phyloP scores from a whole-genome alignment of 2,797 vertebrate species.

The Picus viridis region DNA sequence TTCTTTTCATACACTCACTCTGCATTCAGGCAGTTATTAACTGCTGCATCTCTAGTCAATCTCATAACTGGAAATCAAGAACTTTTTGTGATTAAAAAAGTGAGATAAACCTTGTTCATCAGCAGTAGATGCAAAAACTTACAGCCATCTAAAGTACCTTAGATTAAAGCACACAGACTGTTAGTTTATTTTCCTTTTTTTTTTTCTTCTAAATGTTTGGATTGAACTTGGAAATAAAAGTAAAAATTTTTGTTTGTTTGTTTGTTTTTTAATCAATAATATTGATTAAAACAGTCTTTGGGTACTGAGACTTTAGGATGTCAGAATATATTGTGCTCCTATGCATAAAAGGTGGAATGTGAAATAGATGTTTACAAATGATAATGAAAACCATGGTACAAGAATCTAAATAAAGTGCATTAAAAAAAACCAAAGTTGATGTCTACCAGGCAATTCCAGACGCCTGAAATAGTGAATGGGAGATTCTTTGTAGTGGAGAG shows the following conservation, averaged over 20 bases:
- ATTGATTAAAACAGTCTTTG: not conserved
- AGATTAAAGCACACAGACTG: not conserved
- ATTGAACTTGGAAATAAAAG: not conserved
- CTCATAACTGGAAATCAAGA: not conserved
- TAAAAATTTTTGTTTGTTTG: not conserved
- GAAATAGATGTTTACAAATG: not conserved
- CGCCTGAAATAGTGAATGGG: not conserved
- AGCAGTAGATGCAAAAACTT: not conserved
- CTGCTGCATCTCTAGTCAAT: not conserved
- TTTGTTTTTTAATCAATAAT: not conserved
- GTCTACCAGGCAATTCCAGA: not conserved
- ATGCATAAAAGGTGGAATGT: not conserved
- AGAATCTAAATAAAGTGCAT: not conserved
- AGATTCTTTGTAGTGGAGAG: not conserved
- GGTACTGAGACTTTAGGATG: not conserved
- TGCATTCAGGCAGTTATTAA: not conserved
- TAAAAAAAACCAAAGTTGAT: not conserved
- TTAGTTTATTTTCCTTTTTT: not conserved
- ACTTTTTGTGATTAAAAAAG: conserved; percentile 4
- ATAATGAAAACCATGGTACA: not conserved
- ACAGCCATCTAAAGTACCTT: not conserved
- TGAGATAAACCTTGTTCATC: not conserved
- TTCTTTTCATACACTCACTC: not conserved
- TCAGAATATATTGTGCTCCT: not conserved
- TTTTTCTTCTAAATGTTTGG: not conserved